Evolutionary conservation across 2,888 invertebrate species (phyloP), one percentile per base, ranked within the genome.

Genomic region (Molorchus minor): DNA sequence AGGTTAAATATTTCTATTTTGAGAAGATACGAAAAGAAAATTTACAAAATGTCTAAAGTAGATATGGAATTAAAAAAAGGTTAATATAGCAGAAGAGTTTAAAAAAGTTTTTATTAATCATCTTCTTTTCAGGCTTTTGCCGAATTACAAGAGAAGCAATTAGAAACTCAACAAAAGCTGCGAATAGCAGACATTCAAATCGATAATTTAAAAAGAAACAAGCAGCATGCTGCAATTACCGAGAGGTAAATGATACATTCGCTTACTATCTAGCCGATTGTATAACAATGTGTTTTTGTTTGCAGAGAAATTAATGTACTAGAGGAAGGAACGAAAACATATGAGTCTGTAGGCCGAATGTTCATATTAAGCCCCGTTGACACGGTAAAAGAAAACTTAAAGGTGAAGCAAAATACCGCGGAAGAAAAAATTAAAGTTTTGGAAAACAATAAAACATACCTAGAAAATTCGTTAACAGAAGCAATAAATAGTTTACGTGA

Each of bases 401-500:
- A 86, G 59, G 85, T 83, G 72, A 85, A 84, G 71, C 87, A 84
- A 75, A 80, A 78, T 16, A 75, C 77, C 30, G 81, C 87, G 70
- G 81, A 87, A 71, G 81, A 89, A 76, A 87, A 91, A 76, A 89
- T 91, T n/a, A 86, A 87, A 74, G 86, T 86, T 36, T 81, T 92
- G 62, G 89, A 90, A 81, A 86, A 84, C 65, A 92, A 87, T 71
- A 94, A 93, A 81, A 80, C 84, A n/a, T 92, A 92, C 78, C 82
- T 95, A 71, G 92, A 93, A 75, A 86, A 87, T 70, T 93, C 85
- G 78, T 82, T 95, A 63, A 92, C 92, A 77, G 94, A 94, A 76
- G 90, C 91, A 74, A 91, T 93, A 81, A 89, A 93, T 77, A 92
- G 92, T 77, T 84, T 95, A 43, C 83, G 94, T 69, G 94, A 94